Base-by-base conservation (phyloP, 2,797 vertebrate species). In the Sebastes alutus region DNA sequence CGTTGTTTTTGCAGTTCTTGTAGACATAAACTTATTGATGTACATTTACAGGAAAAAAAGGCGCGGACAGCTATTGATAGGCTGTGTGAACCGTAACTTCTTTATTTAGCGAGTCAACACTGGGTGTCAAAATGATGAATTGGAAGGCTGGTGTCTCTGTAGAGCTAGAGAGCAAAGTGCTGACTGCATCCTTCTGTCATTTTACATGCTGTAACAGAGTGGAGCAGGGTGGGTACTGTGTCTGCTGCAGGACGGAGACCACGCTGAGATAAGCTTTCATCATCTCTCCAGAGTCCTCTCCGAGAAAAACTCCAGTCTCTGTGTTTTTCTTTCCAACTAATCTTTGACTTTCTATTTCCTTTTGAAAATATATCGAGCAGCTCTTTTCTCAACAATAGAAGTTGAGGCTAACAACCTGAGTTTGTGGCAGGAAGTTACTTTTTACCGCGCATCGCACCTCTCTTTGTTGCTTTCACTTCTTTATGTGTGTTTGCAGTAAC, bases 121-220 rank as follows among this genome's bases (percentile, higher is more conserved):
- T 11, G 6, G 12, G 75, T 82, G 86, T 89, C 88, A 89, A 35
- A 80, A 88, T 92, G 88, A 93, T 89, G 56, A 79, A 92, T 85
- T 84, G 77, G 56, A 62, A 22, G 69, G 65, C 52, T 42, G 56
- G 14, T 1, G 61, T 85, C 74, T 90, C 72, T 67, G 62, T 82
- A 25, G 80, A 82, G 83, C 68, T 25, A 56, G 66, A 81, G 78
- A 78, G 81, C 71, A 83, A 93, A 90, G 68, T 91, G 92, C 92
- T 93, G 92, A 94, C 90, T 71, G 78, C 55, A 63, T 75, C 71
- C 80, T 90, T 79, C 87, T 92, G 85, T 85, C 77, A 72, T 81
- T 89, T 66, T 61, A 81, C 86, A 78, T 64, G 74, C 80, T 61
- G 84, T 71, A 87, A 59, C 72, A 63, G 72, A 78, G 74, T 5